These are phyloP conservation scores for Bucorvus abyssinicus DNA, from an alignment of 2,797 vertebrate species.

Conservation along the genomic window DNA sequence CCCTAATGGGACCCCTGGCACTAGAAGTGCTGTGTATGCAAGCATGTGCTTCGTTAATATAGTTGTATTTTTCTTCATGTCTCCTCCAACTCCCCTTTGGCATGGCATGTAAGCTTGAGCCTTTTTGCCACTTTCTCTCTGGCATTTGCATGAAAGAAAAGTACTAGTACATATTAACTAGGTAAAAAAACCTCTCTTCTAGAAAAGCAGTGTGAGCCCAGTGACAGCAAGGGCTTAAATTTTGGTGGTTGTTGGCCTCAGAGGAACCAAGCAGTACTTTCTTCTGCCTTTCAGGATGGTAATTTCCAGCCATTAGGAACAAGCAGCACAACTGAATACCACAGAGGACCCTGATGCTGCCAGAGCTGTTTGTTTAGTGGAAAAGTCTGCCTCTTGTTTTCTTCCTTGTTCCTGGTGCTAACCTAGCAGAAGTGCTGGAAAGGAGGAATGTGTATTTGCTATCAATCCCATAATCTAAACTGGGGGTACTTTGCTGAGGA, in stretches of 20 bases:
- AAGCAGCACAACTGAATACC: neutral
- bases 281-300: neutral
- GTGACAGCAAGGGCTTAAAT: neutral
- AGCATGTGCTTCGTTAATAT: neutral
- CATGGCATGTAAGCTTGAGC: neutral
- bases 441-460: neutral
- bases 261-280: neutral
- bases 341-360: neutral
- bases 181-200: neutral
- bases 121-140: neutral
- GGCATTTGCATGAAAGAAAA: neutral
- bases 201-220: neutral
- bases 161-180: too few species aligned
- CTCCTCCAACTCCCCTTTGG: neutral
- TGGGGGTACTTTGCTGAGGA: neutral
- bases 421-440: neutral
- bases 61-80: neutral
- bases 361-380: neutral
- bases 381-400: neutral
- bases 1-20: neutral
- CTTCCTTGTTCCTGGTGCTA: neutral
- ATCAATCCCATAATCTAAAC: neutral
- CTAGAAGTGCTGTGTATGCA: neutral
- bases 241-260: neutral
- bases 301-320: neutral